A percentile compares a stretch with the other conserved stretches of the same genome.
These are phyloP conservation scores for Balearica regulorum DNA, from an alignment of 2,797 vertebrate species.

Conservation along the genomic window DNA sequence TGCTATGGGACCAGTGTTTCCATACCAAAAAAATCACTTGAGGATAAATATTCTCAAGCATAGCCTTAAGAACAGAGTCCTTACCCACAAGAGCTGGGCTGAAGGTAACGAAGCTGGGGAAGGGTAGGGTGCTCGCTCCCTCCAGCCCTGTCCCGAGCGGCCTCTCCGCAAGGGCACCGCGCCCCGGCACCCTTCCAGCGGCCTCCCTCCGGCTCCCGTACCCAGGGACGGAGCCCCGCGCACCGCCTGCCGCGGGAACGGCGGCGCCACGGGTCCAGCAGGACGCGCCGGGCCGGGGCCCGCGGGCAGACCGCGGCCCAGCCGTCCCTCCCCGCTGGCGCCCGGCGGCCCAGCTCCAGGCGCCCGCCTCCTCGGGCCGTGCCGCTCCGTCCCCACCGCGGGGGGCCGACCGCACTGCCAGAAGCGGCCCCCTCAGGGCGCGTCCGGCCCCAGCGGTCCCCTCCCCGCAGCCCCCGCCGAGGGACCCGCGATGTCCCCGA, in stretches of 20 bases:
- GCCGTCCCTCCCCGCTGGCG: no score
- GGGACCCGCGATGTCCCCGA: not conserved
- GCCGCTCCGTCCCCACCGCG: no score
- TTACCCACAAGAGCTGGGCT: fast-evolving
- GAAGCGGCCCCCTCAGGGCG: not conserved
- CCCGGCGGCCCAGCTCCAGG: not conserved
- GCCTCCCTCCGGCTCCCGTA: no score
- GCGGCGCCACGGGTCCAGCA: no score
- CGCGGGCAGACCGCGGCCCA: no score
- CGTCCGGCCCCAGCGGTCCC: no score
- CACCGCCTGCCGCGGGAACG: not conserved
- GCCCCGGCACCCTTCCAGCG: not conserved
- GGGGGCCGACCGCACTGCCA: not conserved
- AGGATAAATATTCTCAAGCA: no score
- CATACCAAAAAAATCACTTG: not conserved
- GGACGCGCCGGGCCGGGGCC: no score
- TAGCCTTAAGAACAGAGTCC: fast-evolving
- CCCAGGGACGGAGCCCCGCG: no score
- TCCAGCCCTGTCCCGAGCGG: not conserved
- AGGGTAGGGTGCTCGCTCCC: not conserved
- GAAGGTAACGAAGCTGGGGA: fast-evolving
- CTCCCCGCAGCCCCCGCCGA: not conserved
- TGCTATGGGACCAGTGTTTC: fast-evolving
- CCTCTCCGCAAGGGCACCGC: no score
- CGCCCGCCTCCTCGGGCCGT: not conserved